A percentile compares a stretch with the other conserved stretches of the same genome.
These are phyloP conservation scores for Scaptomyza flava DNA, from an alignment of 2,888 invertebrate species.

Conservation along the genomic window DNA sequence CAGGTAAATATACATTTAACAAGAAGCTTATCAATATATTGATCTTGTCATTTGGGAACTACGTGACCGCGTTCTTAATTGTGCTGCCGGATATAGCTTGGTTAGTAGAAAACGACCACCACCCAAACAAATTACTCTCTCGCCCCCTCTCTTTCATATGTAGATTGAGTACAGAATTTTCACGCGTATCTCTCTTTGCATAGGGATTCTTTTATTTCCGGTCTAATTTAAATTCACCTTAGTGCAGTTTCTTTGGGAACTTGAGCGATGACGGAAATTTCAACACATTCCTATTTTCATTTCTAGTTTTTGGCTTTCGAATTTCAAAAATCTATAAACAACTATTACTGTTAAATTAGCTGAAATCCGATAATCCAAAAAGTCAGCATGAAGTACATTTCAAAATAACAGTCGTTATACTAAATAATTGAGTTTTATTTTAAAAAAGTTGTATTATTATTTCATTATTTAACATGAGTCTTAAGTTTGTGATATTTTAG, in stretches of 20 bases:
- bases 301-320: constrained; percentile 21
- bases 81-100: constrained; percentile 27
- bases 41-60: constrained; percentile 30
- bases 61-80: constrained; percentile 37
- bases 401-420: no score
- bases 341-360: neutral
- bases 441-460: no score
- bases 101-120: constrained; percentile 14
- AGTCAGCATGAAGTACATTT: no score
- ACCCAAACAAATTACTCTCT: constrained; percentile 11
- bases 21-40: constrained; percentile 40
- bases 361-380: neutral
- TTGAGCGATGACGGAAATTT: constrained; percentile 24
- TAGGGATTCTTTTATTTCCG: constrained; percentile 40
- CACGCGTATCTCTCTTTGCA: constrained; percentile 18
- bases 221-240: constrained; percentile 45
- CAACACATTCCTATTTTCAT: constrained; percentile 27
- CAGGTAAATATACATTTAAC: constrained; percentile 54
- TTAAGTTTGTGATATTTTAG: no score
- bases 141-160: neutral
- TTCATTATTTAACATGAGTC: no score
- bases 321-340: neutral
- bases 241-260: constrained; percentile 14
- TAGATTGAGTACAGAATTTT: neutral
- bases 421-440: no score